Conservation (phyloP, 2,113 vertebrate species). For the Laticauda laticaudata region DNA sequence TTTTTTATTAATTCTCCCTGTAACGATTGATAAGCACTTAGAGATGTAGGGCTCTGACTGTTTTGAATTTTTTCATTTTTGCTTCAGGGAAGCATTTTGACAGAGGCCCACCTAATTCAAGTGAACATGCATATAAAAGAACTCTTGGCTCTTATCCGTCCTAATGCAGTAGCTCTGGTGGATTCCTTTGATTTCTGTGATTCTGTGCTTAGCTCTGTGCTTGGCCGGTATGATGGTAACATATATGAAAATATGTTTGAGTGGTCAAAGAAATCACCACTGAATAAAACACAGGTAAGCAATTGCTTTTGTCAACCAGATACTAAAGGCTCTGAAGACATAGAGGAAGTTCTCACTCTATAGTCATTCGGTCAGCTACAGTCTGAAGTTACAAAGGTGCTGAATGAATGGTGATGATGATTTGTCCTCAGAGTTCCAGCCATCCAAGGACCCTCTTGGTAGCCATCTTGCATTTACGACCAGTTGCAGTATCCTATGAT, state of each 20-base stretch:
- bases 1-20: neutral
- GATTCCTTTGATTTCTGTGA: conserved; percentile 91
- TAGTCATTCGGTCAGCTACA: neutral
- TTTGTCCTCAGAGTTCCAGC: neutral
- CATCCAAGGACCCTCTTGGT: neutral
- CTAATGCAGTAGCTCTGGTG: conserved; percentile 85
- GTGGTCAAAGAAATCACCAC: conserved; percentile 90
- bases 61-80: neutral
- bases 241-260: conserved; percentile 95
- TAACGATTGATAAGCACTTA: neutral
- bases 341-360: neutral
- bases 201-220: conserved; percentile 80
- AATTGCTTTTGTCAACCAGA: neutral
- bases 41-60: neutral
- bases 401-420: neutral
- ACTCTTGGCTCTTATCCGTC: conserved; percentile 81
- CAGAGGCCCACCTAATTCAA: conserved; percentile 77
- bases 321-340: neutral
- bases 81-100: conserved; percentile 82
- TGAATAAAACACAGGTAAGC: conserved; percentile 88
- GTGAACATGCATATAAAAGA: conserved; percentile 81
- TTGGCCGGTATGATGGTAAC: conserved; percentile 95
- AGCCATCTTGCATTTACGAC: neutral
- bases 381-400: neutral
- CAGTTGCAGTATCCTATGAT: neutral